Base-by-base conservation (phyloP, 23 tunicate genomes). In the Aplidium turbinatum region DNA sequence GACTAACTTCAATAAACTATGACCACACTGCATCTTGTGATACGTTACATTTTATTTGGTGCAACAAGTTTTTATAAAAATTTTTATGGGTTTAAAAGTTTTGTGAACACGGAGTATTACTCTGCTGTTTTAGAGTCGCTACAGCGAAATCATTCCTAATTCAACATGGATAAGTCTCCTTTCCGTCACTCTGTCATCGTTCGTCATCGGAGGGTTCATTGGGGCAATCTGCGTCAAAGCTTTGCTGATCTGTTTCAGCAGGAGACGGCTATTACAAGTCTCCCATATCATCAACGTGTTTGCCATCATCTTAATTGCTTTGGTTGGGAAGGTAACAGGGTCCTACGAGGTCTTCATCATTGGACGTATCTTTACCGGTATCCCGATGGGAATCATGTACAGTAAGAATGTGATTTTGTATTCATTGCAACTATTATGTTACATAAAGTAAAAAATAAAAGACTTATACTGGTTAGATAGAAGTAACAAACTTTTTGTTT, bases 291-390 rank as follows among this genome's bases (percentile, higher is more conserved):
- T 83, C 39, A 83, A 83, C 58, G 30, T 83, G 2, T 4, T 75
- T 24, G 89, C 70, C 13, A 47, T 42, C 0, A 1, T 58, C 34
- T 55, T 83, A 32, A 54, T 67, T 33, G 71, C 83, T 11, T 42
- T 65, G 20, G 67, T 33, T 1, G 82, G 76, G 1, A 82, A 82
- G n/a, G 33, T 83, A 1, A 66, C 82, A 2, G 34, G 68, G 23
- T 65, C 89, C 1, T 83, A 83, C 60, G 89, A 83, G 55, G 71
- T 82, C 21, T 38, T 83, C 57, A 83, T 83, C 18, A 47, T 76
- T 19, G 89, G 89, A 40, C 47, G 89, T 39, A 54, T 83, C 16
- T 52, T 83, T 6, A 42, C 22, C 47, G 89, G 68, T 4, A 5
- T 23, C 30, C 35, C 35, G 30, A 5, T 31, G 9, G 68, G 68